Percentiles rank a stretch among this genome's conserved stretches.
These are phyloP conservation scores for Thinocorus orbignyianus DNA, from an alignment of 2,113 vertebrate genomes.

Conservation along the genomic window DNA sequence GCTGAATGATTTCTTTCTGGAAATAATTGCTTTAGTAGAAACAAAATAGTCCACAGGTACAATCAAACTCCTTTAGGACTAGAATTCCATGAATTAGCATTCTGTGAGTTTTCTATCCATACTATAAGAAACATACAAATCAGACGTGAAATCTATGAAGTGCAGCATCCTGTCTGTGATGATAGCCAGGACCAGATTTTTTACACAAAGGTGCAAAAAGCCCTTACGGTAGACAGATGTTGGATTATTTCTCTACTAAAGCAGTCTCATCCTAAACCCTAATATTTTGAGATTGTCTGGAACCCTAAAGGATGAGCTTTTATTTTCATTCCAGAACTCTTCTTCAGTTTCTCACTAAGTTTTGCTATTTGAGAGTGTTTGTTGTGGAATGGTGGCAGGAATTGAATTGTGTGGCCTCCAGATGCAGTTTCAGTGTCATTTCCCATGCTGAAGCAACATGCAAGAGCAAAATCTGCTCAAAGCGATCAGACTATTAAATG, in stretches of 20 bases:
- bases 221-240: conserved; percentile 22
- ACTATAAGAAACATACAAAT: not conserved
- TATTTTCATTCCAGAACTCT: not conserved
- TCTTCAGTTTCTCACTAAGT: not conserved
- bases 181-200: conserved; percentile 37
- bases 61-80: not conserved
- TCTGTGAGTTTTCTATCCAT: not conserved
- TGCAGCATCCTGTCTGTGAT: not conserved
- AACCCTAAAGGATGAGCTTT: not conserved
- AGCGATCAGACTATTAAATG: conserved; percentile 4
- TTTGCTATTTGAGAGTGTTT: conserved; percentile 11
- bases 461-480: not conserved
- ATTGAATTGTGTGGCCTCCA: conserved; percentile 10
- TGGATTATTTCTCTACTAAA: conserved; percentile 20
- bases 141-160: not conserved
- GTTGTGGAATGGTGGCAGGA: not conserved
- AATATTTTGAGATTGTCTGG: not conserved
- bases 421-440: conserved; percentile 1
- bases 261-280: not conserved
- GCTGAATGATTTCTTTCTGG: not conserved
- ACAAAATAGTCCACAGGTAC: not conserved
- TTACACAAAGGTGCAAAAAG: conserved; percentile 27
- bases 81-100: not conserved
- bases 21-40: not conserved
- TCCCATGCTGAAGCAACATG: not conserved